Percentiles rank a stretch among this genome's conserved stretches.
Evolutionary conservation across 2,113 vertebrate genomes (phyloP).

Genomic region (Ceratotherium simum): DNA sequence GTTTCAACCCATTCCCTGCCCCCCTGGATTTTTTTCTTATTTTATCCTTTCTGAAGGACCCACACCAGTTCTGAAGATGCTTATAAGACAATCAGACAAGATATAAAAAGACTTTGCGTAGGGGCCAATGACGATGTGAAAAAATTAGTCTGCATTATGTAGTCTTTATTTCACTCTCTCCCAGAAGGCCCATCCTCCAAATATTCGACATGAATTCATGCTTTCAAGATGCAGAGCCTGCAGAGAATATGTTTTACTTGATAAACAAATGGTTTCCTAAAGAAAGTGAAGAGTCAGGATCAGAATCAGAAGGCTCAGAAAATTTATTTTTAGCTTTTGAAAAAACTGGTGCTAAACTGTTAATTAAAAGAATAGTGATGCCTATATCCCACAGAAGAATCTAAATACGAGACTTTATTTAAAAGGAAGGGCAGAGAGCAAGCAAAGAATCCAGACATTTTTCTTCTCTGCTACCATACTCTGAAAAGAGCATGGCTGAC

Average conservation of each 20-base stretch:
- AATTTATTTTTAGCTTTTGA: slow-evolving; percentile 10
- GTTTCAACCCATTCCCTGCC: neutral
- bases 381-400: neutral
- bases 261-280: slow-evolving; percentile 39
- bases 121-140: neutral
- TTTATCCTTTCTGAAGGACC: neutral
- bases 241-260: neutral
- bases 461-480: neutral
- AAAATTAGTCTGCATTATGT: neutral
- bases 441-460: neutral
- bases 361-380: neutral
- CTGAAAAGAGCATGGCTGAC: neutral
- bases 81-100: neutral
- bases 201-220: neutral
- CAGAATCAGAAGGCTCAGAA: slow-evolving; percentile 39
- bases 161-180: neutral
- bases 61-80: neutral
- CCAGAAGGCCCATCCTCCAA: neutral
- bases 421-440: neutral
- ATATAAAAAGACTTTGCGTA: neutral
- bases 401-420: neutral
- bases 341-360: neutral
- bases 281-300: slow-evolving; percentile 8
- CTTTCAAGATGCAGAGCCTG: neutral
- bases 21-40: neutral